A percentile compares a stretch with the other conserved stretches of the same genome.
Evolutionary conservation across 2,888 invertebrate species (phyloP).

Genomic region (Sthenelais limicola): DNA sequence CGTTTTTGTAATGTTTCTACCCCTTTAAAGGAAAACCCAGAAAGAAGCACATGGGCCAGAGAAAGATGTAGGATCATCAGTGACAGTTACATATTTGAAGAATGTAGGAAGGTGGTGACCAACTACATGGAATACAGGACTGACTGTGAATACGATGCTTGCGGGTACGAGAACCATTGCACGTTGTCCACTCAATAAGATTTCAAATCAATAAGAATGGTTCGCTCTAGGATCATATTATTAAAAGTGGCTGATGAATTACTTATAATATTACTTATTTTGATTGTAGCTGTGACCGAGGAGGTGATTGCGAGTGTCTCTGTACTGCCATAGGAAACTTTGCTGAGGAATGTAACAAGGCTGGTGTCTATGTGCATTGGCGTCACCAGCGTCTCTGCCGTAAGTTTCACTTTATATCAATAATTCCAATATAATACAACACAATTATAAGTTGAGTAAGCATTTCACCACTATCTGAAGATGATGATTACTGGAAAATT

Average conservation of each 20-base stretch:
- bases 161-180: too few relatives aligned
- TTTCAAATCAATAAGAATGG: too few relatives aligned
- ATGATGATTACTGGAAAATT: too few relatives aligned
- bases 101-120: slow-evolving; percentile 47
- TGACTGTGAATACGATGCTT: slow-evolving; percentile 42
- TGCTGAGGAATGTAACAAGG: slow-evolving; percentile 83
- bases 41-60: slow-evolving; percentile 36
- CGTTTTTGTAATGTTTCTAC: too few relatives aligned
- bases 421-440: too few relatives aligned
- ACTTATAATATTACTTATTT: too few relatives aligned
- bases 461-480: too few relatives aligned
- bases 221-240: too few relatives aligned
- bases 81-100: slow-evolving; percentile 44
- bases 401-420: slow-evolving; percentile 75
- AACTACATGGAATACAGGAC: slow-evolving; percentile 41
- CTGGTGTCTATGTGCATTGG: slow-evolving; percentile 86
- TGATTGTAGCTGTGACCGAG: slow-evolving; percentile 88
- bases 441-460: too few relatives aligned
- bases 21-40: slow-evolving; percentile 20
- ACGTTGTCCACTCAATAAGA: too few relatives aligned
- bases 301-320: slow-evolving; percentile 90
- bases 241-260: too few relatives aligned
- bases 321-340: slow-evolving; percentile 91
- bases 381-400: slow-evolving; percentile 86
- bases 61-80: slow-evolving; percentile 43